phyloP scores from a whole-genome alignment of 1,140 invertebrate genomes.

The Harlomillsia oculata region DNA sequence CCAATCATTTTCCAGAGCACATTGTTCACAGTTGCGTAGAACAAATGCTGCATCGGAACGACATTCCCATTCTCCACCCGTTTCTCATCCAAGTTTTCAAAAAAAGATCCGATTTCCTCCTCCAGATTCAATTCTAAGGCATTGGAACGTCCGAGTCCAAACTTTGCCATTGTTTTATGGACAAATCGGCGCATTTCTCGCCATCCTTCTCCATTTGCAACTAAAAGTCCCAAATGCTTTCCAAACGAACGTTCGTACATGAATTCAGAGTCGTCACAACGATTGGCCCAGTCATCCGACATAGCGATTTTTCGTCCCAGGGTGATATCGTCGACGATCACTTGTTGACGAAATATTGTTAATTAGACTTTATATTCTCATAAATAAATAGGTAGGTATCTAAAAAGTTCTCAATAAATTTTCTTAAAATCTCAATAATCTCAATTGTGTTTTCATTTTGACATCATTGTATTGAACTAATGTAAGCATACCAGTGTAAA shows the following conservation, averaged over 20 bases:
- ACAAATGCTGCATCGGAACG: constrained; percentile 17
- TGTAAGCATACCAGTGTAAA: not conserved
- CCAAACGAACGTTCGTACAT: constrained; percentile 18
- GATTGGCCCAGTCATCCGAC: constrained; percentile 22
- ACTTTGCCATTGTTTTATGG: constrained; percentile 14
- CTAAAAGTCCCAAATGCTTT: constrained; percentile 46
- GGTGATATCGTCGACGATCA: constrained; percentile 15
- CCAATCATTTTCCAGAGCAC: constrained; percentile 40
- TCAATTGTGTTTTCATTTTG: not conserved
- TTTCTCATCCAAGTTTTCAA: constrained; percentile 12
- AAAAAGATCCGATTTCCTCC: constrained; percentile 24
- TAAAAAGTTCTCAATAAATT: no score
- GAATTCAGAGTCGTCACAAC: constrained; percentile 8
- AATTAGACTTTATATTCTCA: not conserved
- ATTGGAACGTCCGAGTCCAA: constrained; percentile 13
- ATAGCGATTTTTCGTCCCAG: constrained; percentile 12
- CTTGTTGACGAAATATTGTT: not conserved
- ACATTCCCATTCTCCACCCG: not conserved
- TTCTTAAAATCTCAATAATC: not conserved
- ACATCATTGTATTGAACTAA: not conserved
- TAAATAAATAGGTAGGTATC: not conserved
- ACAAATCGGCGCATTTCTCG: constrained; percentile 71
- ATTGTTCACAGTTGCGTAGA: constrained; percentile 16
- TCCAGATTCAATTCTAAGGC: constrained; percentile 20
- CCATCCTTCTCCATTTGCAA: constrained; percentile 70